These are phyloP conservation scores for Hymenochirus boettgeri DNA, from an alignment of 2,113 vertebrate species.

Conservation along the genomic window DNA sequence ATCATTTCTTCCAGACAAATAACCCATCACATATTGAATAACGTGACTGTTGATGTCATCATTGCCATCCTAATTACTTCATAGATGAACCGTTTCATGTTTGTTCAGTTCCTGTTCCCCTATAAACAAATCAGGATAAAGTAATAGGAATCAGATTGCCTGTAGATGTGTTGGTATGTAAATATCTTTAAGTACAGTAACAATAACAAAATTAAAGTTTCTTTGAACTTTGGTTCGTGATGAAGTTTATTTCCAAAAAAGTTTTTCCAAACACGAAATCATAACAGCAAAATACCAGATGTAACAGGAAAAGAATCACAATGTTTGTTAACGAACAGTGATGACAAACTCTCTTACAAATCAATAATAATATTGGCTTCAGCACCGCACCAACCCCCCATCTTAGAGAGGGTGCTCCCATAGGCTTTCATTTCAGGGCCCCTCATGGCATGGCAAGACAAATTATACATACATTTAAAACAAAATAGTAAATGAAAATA, in stretches of 20 bases:
- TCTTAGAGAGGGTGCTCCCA: too few species aligned
- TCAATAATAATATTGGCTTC: too few species aligned
- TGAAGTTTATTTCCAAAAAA: not conserved
- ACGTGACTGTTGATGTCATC: too few species aligned
- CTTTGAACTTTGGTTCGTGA: not conserved
- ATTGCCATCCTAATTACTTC: too few species aligned
- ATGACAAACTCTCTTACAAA: not conserved
- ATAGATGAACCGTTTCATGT: too few species aligned
- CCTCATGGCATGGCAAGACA: not conserved
- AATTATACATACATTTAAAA: not conserved
- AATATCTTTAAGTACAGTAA: not conserved
- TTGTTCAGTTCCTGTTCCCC: not conserved
- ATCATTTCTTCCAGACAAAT: too few species aligned
- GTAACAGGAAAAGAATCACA: not conserved
- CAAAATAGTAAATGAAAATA: too few species aligned
- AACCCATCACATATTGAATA: too few species aligned
- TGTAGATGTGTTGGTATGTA: not conserved
- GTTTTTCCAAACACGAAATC: not conserved
- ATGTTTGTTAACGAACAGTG: not conserved
- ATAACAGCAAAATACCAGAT: constrained; percentile 2
- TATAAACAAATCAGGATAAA: not conserved
- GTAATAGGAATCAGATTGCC: not conserved
- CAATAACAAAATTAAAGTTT: not conserved
- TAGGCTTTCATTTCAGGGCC: not conserved
- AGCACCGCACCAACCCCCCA: too few species aligned